phyloP scores from a whole-genome alignment of 1,140 invertebrate genomes.

The Stenopsyche tienmushanensis region DNA sequence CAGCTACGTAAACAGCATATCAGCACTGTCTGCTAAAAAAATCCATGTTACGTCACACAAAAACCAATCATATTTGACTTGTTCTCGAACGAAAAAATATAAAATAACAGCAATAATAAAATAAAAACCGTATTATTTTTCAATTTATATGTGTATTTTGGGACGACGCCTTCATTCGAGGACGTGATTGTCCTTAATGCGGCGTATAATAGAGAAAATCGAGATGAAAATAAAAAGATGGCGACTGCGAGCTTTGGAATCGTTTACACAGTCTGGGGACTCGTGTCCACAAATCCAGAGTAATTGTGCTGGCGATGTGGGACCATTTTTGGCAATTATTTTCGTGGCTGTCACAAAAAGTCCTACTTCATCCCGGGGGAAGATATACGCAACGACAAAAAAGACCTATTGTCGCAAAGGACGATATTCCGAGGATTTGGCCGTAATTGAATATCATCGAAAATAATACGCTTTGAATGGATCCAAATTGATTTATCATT shows the following conservation, averaged over 20 bases:
- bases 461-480: too few relatives aligned
- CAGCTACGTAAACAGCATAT: too few relatives aligned
- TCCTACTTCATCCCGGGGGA: slow-evolving; percentile 7
- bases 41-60: too few relatives aligned
- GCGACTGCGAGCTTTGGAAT: background rate
- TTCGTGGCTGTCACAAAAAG: slow-evolving; percentile 21
- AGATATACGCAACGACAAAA: background rate
- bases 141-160: background rate
- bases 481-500: too few relatives aligned
- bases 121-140: too few relatives aligned
- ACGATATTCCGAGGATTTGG: too few relatives aligned
- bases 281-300: slow-evolving; percentile 9
- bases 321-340: slow-evolving; percentile 29
- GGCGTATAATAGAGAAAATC: background rate
- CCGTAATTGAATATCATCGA: too few relatives aligned
- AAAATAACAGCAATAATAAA: too few relatives aligned
- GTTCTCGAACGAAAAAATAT: too few relatives aligned
- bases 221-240: background rate
- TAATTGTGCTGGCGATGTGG: slow-evolving; percentile 28
- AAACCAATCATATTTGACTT: too few relatives aligned
- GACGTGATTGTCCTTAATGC: background rate
- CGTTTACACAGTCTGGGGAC: slow-evolving; percentile 7
- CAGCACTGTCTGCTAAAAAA: too few relatives aligned
- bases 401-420: too few relatives aligned
- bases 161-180: background rate